A percentile compares a stretch with the other conserved stretches of the same genome.
Conservation (phyloP, 1,140 invertebrate genomes). For the Heliothis subflexa region DNA sequence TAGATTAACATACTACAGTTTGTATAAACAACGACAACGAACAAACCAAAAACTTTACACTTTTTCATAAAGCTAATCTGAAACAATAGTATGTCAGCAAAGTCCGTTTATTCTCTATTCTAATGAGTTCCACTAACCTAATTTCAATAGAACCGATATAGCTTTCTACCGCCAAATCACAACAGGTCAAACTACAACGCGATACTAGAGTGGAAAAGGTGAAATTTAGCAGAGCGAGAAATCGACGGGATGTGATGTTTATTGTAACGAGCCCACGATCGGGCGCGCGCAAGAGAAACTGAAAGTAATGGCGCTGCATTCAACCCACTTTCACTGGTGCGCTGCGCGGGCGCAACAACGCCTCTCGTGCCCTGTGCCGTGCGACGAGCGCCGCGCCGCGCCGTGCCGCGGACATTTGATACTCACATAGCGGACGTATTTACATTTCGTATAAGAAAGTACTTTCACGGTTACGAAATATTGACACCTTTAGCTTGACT, state of each 20-base stretch:
- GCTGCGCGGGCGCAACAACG: conserved; percentile 54
- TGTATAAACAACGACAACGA: background rate
- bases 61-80: background rate
- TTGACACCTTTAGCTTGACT: conserved; percentile 35
- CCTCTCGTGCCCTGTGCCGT: conserved; percentile 36
- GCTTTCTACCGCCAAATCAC: conserved; percentile 70
- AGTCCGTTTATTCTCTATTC: conserved; percentile 34
- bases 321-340: conserved; percentile 84
- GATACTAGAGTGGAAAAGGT: conserved; percentile 82
- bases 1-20: background rate
- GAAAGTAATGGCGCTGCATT: conserved; percentile 83
- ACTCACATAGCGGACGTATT: conserved; percentile 30
- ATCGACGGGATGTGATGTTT: conserved; percentile 85
- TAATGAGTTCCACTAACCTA: conserved; percentile 52
- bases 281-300: conserved; percentile 82
- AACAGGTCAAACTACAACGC: conserved; percentile 68
- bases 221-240: conserved; percentile 85
- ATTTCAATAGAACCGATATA: conserved; percentile 54
- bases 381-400: background rate
- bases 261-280: conserved; percentile 81
- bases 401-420: conserved; percentile 28
- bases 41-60: background rate
- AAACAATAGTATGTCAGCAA: conserved; percentile 32
- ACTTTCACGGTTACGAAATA: conserved; percentile 47
- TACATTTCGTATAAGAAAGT: conserved; percentile 40